Evolutionary conservation across 2,113 vertebrate genomes (phyloP), one percentile per base, ranked within the genome.

Genomic region (Planiliza haematocheilus): DNA sequence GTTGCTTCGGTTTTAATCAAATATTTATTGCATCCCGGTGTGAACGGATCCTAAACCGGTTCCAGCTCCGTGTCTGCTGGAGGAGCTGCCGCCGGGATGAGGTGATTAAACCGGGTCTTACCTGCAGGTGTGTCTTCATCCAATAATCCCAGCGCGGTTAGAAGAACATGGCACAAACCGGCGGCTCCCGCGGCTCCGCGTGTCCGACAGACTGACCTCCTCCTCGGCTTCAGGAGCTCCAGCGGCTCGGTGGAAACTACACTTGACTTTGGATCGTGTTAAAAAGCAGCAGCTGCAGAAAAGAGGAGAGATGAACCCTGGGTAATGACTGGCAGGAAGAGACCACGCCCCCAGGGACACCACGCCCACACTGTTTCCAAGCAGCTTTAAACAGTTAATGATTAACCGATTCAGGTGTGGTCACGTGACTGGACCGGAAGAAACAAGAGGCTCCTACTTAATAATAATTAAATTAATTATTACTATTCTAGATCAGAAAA

Each of bases 101-200:
- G n/a, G 24, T 30, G 43, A n/a, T n/a, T 18, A 11, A 21, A 12
- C 4, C 7, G 4, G 39, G 57, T 43, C 56, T 84, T 70, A 89
- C 87, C 87, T 85, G 85, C 77, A 81, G 79, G 34, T 57, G 56
- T 5, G 63, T 67, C 61, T 72, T 76, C 81, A 63, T 65, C 18
- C 14, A 55, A 43, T 20, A 12, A 68, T 57, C 56, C 70, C 41
- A 1, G 4, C 5, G 38, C 17, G 21, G 8, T 59, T 17, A 84
- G 45, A 74, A 66, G 17, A 43, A 71, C 87, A 89, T 89, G 85
- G 79, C 79, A 75, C 69, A 34, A 21, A 48, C 11, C 8, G 0
- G 11, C 43, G 7, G 72, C 61, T 49, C 57, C 46, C 9, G 14
- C 10, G 0, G 1, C 42, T 0, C 52, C 13, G 10, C 9, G 0